Conservation (phyloP, 2,113 vertebrate species). For the Chaetura pelagica region DNA sequence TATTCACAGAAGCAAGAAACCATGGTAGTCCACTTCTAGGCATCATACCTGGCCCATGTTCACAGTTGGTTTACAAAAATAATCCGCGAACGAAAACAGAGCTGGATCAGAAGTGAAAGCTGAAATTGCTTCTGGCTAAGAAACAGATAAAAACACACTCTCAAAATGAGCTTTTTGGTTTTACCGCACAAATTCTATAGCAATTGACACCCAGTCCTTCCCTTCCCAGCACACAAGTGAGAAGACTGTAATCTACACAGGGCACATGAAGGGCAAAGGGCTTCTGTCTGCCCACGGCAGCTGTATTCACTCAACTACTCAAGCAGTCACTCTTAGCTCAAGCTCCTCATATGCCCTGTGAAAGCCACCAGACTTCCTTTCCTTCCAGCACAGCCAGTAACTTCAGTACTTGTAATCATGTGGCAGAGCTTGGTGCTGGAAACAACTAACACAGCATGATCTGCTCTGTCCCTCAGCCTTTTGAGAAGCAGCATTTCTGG, state of each 20-base stretch:
- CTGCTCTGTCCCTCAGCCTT: background rate
- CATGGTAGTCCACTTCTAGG: background rate
- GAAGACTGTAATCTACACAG: background rate
- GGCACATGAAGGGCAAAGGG: background rate
- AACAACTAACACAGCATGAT: background rate
- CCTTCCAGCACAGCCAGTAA: background rate
- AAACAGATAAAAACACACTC: background rate
- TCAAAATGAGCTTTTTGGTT: background rate
- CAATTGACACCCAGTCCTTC: background rate
- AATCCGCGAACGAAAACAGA: constrained; percentile 92
- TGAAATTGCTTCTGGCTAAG: constrained; percentile 93
- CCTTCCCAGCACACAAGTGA: background rate
- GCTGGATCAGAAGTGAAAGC: constrained; percentile 95
- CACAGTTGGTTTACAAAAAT: constrained; percentile 91
- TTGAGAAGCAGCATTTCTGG: background rate
- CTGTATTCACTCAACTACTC: no score
- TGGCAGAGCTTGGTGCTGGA: background rate
- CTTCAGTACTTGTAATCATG: background rate
- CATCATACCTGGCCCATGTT: constrained; percentile 83
- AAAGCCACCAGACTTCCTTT: background rate
- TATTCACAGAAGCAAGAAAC: background rate
- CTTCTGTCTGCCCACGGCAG: background rate
- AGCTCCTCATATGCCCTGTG: background rate
- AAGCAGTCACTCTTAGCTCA: background rate
- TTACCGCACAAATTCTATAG: background rate